These are phyloP conservation scores for Neomonachus schauinslandi DNA, from an alignment of 2,113 vertebrate genomes.

Conservation along the genomic window DNA sequence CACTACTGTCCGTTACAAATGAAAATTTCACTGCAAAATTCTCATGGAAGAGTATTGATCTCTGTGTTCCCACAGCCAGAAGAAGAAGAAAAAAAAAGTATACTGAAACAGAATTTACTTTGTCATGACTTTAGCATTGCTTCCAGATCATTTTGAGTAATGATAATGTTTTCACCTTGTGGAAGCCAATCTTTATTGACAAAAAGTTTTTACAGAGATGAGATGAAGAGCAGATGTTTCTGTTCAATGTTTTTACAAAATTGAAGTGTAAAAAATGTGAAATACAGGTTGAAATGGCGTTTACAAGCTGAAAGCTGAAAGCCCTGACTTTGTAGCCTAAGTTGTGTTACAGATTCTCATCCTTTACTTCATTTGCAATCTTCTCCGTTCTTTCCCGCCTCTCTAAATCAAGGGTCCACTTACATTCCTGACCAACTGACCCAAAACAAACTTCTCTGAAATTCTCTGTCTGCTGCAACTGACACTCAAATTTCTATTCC, in stretches of 20 bases:
- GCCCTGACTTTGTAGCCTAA: not conserved
- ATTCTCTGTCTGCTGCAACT: not conserved
- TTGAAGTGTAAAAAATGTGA: not conserved
- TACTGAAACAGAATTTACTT: conserved; percentile 81
- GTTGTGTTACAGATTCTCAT: not conserved
- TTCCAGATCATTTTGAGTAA: conserved; percentile 84
- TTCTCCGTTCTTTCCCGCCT: not conserved
- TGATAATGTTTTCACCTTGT: conserved; percentile 82
- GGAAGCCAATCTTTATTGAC: conserved; percentile 89
- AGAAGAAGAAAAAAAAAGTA: conserved; percentile 49
- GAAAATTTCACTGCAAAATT: conserved; percentile 87
- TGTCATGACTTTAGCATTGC: conserved; percentile 80
- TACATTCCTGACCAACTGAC: not conserved
- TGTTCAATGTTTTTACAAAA: conserved; percentile 42
- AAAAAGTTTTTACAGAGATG: conserved; percentile 80
- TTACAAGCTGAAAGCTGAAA: not conserved
- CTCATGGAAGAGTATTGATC: conserved; percentile 88
- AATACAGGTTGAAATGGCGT: not conserved
- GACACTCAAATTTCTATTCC: not conserved
- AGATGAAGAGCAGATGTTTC: conserved; percentile 57
- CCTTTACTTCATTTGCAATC: not conserved
- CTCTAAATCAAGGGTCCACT: not conserved
- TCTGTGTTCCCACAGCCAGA: conserved; percentile 83
- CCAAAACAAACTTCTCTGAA: not conserved
- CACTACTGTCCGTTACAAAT: conserved; percentile 88